phyloP scores from a whole-genome alignment of 2,888 invertebrate genomes.

The Stenichneumon culpator region DNA sequence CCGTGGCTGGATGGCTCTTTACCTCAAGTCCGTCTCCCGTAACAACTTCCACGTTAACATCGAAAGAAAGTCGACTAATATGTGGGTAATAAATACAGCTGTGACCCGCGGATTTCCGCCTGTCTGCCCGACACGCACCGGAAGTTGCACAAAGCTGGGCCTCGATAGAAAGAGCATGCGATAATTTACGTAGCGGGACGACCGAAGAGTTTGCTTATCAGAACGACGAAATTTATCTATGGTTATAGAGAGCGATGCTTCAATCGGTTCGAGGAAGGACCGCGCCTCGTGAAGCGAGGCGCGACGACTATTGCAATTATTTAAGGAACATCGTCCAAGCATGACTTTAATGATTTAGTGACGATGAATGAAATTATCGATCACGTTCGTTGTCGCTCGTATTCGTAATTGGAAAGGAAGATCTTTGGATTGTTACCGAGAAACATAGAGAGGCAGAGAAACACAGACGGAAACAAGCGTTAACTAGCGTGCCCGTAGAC shows the following conservation, averaged over 20 bases:
- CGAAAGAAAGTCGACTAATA: not conserved
- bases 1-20: not conserved
- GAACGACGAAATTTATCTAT: not conserved
- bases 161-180: slow-evolving; percentile 15
- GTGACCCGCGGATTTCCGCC: slow-evolving; percentile 8
- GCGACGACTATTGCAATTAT: too few relatives aligned
- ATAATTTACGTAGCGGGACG: slow-evolving; percentile 11
- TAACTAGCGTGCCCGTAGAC: not conserved
- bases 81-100: slow-evolving; percentile 3
- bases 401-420: not conserved
- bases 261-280: too few relatives aligned
- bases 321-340: not conserved
- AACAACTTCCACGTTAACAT: not conserved
- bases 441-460: not conserved
- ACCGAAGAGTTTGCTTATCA: not conserved
- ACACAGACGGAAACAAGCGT: not conserved
- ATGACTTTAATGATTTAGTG: not conserved
- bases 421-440: not conserved
- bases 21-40: not conserved
- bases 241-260: too few relatives aligned
- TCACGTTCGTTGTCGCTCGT: not conserved
- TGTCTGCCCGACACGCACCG: not conserved
- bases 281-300: too few relatives aligned
- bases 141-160: slow-evolving; percentile 29
- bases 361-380: too few relatives aligned